phyloP scores from a whole-genome alignment of 2,113 vertebrate genomes.

The Entelurus aequoreus region DNA sequence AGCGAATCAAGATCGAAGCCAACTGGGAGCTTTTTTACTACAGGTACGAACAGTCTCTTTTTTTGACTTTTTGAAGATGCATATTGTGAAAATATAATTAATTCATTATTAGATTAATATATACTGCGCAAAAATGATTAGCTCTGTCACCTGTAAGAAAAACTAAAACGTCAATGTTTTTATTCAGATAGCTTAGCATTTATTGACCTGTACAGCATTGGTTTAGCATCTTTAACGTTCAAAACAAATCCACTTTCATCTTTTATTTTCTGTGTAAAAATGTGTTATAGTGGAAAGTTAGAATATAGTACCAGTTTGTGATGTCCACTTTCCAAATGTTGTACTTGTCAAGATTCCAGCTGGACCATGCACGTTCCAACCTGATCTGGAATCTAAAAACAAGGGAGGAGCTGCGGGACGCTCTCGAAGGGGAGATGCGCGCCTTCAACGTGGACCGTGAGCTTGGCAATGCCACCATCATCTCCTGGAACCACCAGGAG shows the following conservation, averaged over 20 bases:
- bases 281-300: too few species aligned
- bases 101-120: too few species aligned
- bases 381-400: slow-evolving; percentile 99
- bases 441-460: slow-evolving; percentile 91
- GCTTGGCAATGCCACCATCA: slow-evolving; percentile 86
- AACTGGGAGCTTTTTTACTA: slow-evolving; percentile 99
- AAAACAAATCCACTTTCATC: too few species aligned
- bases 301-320: too few species aligned
- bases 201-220: too few species aligned
- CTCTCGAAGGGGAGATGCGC: slow-evolving; percentile 94
- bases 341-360: slow-evolving; percentile 78
- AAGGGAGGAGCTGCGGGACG: slow-evolving; percentile 92
- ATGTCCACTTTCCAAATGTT: too few species aligned
- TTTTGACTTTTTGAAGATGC: neutral
- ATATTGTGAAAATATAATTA: neutral
- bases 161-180: too few species aligned
- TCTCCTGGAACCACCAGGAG: slow-evolving; percentile 99
- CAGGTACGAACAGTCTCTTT: slow-evolving; percentile 69
- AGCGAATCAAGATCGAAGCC: slow-evolving; percentile 96
- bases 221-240: too few species aligned
- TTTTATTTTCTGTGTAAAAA: too few species aligned
- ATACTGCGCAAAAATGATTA: too few species aligned
- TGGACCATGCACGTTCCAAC: slow-evolving; percentile 90
- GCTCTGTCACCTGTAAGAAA: too few species aligned
- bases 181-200: too few species aligned